Percentiles rank a stretch among this genome's conserved stretches.
These are phyloP conservation scores for Chauna torquata DNA, from an alignment of 2,113 vertebrate species.

Conservation along the genomic window DNA sequence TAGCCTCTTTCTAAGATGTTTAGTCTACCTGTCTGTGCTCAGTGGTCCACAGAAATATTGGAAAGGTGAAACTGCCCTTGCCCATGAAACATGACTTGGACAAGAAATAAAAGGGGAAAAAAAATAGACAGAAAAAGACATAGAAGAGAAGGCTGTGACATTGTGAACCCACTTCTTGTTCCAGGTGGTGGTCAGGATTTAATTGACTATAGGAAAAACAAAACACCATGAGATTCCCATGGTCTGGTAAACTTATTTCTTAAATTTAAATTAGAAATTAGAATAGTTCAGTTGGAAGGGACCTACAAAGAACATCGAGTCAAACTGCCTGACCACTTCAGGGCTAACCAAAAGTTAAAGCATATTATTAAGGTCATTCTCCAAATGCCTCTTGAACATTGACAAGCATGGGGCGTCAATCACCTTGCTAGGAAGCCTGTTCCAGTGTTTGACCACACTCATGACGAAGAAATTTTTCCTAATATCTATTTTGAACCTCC, in stretches of 20 bases:
- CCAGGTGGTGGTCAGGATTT: not conserved
- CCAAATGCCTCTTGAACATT: too few species aligned
- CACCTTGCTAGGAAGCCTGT: too few species aligned
- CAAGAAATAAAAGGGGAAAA: not conserved
- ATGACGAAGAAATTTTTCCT: too few species aligned
- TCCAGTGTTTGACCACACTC: too few species aligned
- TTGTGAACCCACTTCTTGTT: not conserved
- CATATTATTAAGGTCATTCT: too few species aligned
- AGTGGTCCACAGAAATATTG: not conserved
- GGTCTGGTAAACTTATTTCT: not conserved
- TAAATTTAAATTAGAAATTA: too few species aligned
- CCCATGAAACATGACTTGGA: fast-evolving
- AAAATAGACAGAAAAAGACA: not conserved
- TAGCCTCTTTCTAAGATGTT: not conserved
- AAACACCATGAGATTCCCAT: not conserved
- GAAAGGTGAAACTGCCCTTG: not conserved
- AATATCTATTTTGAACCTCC: too few species aligned
- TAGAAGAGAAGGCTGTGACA: fast-evolving
- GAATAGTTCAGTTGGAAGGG: too few species aligned
- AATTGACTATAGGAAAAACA: fast-evolving
- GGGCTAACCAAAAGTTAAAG: too few species aligned
- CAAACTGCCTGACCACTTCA: too few species aligned
- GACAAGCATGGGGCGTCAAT: too few species aligned
- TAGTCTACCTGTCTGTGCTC: not conserved
- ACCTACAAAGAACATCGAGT: too few species aligned